phyloP scores from a whole-genome alignment of 2,888 invertebrate species.

The Lissonota sp. region DNA sequence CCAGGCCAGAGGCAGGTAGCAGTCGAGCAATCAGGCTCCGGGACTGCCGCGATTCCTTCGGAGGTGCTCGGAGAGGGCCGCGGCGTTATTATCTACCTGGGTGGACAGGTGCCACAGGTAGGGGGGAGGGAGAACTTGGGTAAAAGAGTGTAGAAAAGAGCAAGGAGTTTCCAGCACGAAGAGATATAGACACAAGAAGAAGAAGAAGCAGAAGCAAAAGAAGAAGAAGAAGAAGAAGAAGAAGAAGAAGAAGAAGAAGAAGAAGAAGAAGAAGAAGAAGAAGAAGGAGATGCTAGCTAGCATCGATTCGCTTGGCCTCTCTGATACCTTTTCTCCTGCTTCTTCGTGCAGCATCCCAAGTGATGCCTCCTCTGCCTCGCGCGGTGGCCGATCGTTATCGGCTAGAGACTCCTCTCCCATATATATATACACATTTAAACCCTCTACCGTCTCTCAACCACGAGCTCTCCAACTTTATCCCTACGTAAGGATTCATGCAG shows the following conservation, averaged over 20 bases:
- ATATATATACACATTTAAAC: too few species aligned
- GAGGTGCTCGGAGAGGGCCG: constrained; percentile 63
- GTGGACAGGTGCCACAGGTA: constrained; percentile 80
- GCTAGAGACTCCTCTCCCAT: constrained; percentile 60
- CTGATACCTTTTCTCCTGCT: constrained; percentile 38
- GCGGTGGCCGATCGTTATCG: constrained; percentile 79
- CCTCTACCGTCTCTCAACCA: not conserved
- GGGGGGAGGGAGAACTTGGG: constrained; percentile 70
- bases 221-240: constrained; percentile 27
- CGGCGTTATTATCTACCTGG: constrained; percentile 79
- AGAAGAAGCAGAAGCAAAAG: constrained; percentile 4
- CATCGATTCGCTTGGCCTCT: constrained; percentile 63
- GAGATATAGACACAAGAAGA: constrained; percentile 4
- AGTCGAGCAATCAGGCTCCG: constrained; percentile 76
- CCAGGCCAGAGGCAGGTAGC: constrained; percentile 71
- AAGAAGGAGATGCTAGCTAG: constrained; percentile 41
- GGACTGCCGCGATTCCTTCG: constrained; percentile 67
- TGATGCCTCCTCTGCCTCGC: constrained; percentile 54
- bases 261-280: constrained; percentile 39
- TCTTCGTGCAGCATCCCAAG: constrained; percentile 36
- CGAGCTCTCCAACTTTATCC: constrained; percentile 54
- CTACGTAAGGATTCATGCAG: constrained; percentile 58
- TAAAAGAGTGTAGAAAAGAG: constrained; percentile 32
- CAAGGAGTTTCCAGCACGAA: not conserved
- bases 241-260: constrained; percentile 22